These are phyloP conservation scores for Pycnomerus fuliginosus DNA, from an alignment of 2,888 invertebrate genomes.

Conservation along the genomic window DNA sequence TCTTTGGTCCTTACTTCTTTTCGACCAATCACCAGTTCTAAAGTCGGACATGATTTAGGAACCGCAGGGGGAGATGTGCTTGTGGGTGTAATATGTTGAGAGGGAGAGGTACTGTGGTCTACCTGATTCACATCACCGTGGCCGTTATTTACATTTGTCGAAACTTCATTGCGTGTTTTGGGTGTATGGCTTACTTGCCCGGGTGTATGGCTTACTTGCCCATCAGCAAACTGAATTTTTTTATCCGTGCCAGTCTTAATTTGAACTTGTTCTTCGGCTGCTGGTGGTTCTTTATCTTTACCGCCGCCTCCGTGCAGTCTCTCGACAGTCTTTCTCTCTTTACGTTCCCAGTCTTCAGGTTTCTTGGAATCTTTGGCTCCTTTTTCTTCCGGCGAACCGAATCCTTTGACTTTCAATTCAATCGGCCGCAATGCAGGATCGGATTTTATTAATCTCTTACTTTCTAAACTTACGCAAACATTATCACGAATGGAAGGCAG, in stretches of 20 bases:
- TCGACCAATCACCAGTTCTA: conserved; percentile 57
- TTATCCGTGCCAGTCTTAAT: conserved; percentile 38
- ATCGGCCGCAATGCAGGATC: conserved; percentile 43
- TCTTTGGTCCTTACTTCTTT: conserved; percentile 58
- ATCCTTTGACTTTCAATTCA: conserved; percentile 40
- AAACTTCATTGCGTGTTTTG: too few species aligned
- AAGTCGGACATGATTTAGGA: conserved; percentile 41
- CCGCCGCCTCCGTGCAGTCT: conserved; percentile 52
- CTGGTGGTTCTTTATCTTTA: conserved; percentile 39
- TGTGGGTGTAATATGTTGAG: conserved; percentile 43
- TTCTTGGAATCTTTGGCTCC: conserved; percentile 52
- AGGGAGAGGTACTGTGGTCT: conserved; percentile 52
- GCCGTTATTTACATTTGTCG: conserved; percentile 1
- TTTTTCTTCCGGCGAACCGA: conserved; percentile 51
- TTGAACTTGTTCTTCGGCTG: conserved; percentile 37
- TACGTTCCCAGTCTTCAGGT: conserved; percentile 52
- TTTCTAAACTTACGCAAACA: conserved; percentile 43
- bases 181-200: too few species aligned
- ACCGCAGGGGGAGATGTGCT: conserved; percentile 34
- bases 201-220: too few species aligned
- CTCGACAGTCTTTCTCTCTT: conserved; percentile 49
- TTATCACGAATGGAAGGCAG: conserved; percentile 42
- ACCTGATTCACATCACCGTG: conserved; percentile 28
- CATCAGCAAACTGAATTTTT: conserved; percentile 10
- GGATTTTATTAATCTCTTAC: conserved; percentile 39